A percentile compares a stretch with the other conserved stretches of the same genome.
Evolutionary conservation across 2,797 vertebrate genomes (phyloP).

Genomic region (Aotus griseimembra): DNA sequence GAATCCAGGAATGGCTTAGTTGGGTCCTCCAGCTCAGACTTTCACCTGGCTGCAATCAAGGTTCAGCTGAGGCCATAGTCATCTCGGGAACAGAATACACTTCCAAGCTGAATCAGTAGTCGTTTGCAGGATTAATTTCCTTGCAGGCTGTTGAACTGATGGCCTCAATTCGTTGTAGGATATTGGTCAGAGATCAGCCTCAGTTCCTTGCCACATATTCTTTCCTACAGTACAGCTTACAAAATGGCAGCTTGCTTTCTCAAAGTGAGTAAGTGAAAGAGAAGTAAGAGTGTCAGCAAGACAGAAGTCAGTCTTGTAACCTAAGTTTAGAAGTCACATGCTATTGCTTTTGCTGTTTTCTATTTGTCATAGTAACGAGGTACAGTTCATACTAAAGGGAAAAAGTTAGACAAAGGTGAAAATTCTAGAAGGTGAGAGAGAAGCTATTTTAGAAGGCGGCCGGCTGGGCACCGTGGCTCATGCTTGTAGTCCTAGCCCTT

Average conservation of each 20-base stretch:
- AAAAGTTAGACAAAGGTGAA: neutral
- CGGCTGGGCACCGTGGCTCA: too few relatives aligned
- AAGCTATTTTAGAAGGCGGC: neutral
- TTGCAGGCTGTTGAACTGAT: neutral
- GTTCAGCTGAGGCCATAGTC: neutral
- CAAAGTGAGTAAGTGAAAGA: neutral
- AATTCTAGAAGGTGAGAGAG: neutral
- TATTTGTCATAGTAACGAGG: neutral
- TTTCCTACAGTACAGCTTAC: neutral
- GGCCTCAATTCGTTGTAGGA: neutral
- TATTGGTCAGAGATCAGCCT: neutral
- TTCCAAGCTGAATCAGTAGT: neutral
- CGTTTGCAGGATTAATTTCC: neutral
- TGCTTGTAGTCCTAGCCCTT: too few relatives aligned
- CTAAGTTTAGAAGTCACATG: neutral
- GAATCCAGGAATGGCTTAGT: neutral
- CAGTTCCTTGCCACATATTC: neutral
- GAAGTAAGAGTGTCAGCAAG: neutral
- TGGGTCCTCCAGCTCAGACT: neutral
- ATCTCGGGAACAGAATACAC: neutral
- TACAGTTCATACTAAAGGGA: neutral
- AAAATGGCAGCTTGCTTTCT: neutral
- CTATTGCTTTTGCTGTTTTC: neutral
- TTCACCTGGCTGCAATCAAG: neutral
- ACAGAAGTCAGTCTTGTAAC: neutral